Evolutionary conservation across 1,140 invertebrate species (phyloP), one percentile per base, ranked within the genome.

Genomic region (Trypoxylus dichotomus): DNA sequence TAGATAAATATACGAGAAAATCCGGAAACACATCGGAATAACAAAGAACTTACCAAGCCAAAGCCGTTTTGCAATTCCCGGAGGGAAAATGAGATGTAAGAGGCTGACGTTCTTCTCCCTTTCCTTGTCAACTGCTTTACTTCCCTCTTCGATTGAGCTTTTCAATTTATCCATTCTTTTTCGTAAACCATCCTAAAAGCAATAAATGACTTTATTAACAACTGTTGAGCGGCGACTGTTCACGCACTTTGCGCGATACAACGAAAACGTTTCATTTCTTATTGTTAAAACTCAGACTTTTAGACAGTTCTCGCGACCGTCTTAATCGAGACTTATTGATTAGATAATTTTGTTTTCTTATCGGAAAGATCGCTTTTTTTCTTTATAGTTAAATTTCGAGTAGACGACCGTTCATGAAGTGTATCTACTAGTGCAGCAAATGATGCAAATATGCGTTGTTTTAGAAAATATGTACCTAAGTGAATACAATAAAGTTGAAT

Each of bases 111-210:
- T 98, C 86, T 97, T 98, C 87, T 96, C 94, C 81, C 97, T 90
- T 85, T 98, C 97, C 80, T 95, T 93, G 83, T 96, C 95, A 0
- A 98, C 96, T 0, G 96, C 96, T 80, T 92, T 90, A 83, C 94
- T 97, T 1, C 95, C 95, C 87, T 97, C 95, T 86, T 97, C 94
- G 83, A 98, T 97, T 21, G 94, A 96, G 83, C 93, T 94, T 86
- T 97, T 97, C 81, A 98, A 88, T 88, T 97, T 97, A 83, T 98
- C 96, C 96, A 98, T 97, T 79, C 97, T 90, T 83, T 96, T 91
- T 81, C 96, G 92, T 21, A 98, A 87, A n/a, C 96, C 96, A 84
- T 98, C 96, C 94, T 98, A 87, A 42, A 83, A 83, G 60, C 24
- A 68, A 68, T 68, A 24, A 68, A 68, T 68, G 60, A 68, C 24